Conservation (phyloP, 2,113 vertebrate genomes). For the Pagrus major region DNA sequence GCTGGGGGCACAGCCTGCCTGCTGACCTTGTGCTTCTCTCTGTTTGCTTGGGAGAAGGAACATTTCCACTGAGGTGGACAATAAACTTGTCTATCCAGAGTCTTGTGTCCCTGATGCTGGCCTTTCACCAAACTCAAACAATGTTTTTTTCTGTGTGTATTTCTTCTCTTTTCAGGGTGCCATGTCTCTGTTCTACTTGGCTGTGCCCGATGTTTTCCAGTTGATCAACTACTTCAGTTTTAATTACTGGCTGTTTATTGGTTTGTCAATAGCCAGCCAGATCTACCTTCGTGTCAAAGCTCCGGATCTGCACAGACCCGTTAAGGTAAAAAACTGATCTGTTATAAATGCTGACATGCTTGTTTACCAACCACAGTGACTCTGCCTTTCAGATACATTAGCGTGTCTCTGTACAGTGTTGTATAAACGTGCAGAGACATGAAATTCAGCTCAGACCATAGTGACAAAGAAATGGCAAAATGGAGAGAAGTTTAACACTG, state of each 20-base stretch:
- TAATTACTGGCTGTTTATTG: slow-evolving; percentile 89
- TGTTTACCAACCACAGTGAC: not conserved
- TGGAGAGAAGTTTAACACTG: too few relatives aligned
- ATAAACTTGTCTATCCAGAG: too few relatives aligned
- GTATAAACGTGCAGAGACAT: not conserved
- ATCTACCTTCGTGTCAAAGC: slow-evolving; percentile 86
- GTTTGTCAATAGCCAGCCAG: slow-evolving; percentile 85
- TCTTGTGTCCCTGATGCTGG: not conserved
- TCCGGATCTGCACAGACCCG: slow-evolving; percentile 82
- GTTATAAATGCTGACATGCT: not conserved
- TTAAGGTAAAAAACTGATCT: slow-evolving; percentile 77
- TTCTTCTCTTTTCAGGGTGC: slow-evolving; percentile 75
- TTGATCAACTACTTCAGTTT: slow-evolving; percentile 90
- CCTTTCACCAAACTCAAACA: not conserved
- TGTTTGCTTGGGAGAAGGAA: too few relatives aligned
- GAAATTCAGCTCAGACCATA: too few relatives aligned
- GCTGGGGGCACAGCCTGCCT: too few relatives aligned
- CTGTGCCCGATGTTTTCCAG: slow-evolving; percentile 86
- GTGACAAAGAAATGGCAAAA: too few relatives aligned
- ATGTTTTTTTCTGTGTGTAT: slow-evolving; percentile 6
- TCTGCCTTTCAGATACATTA: not conserved
- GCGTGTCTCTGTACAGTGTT: not conserved
- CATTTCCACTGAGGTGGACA: too few relatives aligned
- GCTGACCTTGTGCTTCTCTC: too few relatives aligned
- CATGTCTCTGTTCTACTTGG: slow-evolving; percentile 85